Conservation (phyloP, 2,888 invertebrate species). For the Coenonympha glycerion region DNA sequence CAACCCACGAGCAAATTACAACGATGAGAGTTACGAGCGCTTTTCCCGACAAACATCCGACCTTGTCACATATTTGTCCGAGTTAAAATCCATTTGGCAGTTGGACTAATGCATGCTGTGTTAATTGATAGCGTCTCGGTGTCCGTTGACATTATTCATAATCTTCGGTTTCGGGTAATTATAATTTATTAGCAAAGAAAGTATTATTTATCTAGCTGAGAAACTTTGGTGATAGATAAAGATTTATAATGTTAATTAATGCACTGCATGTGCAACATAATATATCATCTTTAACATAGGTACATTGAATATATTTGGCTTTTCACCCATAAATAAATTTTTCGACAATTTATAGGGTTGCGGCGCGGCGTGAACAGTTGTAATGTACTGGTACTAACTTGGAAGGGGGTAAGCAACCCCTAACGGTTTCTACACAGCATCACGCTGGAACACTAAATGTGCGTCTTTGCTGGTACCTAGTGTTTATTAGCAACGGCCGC, state of each 20-base stretch:
- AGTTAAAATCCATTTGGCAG: slow-evolving; percentile 36
- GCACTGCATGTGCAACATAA: no score
- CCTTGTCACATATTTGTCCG: slow-evolving; percentile 31
- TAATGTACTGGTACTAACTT: no score
- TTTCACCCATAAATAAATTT: no score
- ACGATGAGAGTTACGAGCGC: slow-evolving; percentile 35
- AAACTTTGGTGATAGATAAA: neutral
- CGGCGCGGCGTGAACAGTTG: no score
- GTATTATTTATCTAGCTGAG: neutral
- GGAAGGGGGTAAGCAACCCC: no score
- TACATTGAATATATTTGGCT: no score
- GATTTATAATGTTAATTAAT: neutral
- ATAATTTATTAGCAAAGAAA: slow-evolving; percentile 4
- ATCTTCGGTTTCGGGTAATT: slow-evolving; percentile 5
- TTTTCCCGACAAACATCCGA: slow-evolving; percentile 23
- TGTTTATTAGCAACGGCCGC: no score
- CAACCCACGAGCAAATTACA: slow-evolving; percentile 30
- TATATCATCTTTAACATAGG: no score
- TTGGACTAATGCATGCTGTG: slow-evolving; percentile 27
- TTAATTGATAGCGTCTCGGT: slow-evolving; percentile 24
- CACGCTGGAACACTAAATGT: no score
- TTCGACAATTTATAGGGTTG: no score
- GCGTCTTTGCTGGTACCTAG: no score
- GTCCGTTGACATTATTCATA: slow-evolving; percentile 25
- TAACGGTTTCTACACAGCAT: no score